A percentile compares a stretch with the other conserved stretches of the same genome.
These are phyloP conservation scores for Eilema sororculum DNA, from an alignment of 2,888 invertebrate species.

Conservation along the genomic window DNA sequence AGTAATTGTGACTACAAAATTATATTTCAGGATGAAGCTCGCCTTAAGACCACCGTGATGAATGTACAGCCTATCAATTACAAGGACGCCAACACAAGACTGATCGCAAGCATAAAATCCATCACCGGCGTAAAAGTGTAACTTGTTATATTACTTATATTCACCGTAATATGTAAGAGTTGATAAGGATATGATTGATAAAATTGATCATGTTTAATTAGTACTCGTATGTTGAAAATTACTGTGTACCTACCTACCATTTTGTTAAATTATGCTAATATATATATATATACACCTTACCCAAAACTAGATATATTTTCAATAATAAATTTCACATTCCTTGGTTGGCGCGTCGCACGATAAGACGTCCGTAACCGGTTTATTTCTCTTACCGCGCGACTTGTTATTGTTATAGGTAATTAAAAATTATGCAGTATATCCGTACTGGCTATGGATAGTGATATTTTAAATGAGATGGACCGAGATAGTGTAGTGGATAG, in stretches of 20 bases:
- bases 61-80: slow-evolving; percentile 91
- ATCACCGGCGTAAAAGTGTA: slow-evolving; percentile 86
- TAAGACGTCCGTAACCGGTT: too few relatives aligned
- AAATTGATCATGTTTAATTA: slow-evolving; percentile 40
- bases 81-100: slow-evolving; percentile 91
- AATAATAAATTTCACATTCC: slow-evolving; percentile 1
- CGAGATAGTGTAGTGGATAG: too few relatives aligned
- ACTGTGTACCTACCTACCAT: slow-evolving; percentile 4
- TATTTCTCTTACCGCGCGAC: too few relatives aligned
- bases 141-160: background rate
- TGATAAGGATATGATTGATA: slow-evolving; percentile 30
- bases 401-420: too few relatives aligned
- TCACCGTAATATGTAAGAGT: background rate
- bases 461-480: too few relatives aligned
- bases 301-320: slow-evolving; percentile 1
- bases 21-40: slow-evolving; percentile 91
- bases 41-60: slow-evolving; percentile 92
- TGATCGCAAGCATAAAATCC: slow-evolving; percentile 90
- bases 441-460: too few relatives aligned
- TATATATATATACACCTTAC: slow-evolving; percentile 1
- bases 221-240: slow-evolving; percentile 13
- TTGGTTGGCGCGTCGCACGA: too few relatives aligned
- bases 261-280: slow-evolving; percentile 36
- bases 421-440: too few relatives aligned
- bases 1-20: background rate